Percentiles rank a stretch among this genome's conserved stretches.
phyloP scores from a whole-genome alignment of 2,888 invertebrate genomes.

The Chrysomela aeneicollis region DNA sequence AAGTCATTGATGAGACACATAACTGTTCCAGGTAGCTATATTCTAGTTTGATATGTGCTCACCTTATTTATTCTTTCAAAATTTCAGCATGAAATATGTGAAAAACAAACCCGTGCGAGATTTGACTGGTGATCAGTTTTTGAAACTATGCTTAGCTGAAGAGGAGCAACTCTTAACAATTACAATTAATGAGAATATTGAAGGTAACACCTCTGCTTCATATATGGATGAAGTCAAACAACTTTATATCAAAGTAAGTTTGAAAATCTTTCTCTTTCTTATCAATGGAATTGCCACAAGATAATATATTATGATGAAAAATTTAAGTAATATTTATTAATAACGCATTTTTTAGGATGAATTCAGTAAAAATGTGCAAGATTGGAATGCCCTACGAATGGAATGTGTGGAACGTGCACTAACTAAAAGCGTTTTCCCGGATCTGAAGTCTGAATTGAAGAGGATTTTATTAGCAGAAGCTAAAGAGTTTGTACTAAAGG shows the following conservation, averaged over 20 bases:
- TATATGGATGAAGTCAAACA: conserved; percentile 94
- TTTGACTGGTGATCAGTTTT: conserved; percentile 87
- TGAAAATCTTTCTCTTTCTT: not conserved
- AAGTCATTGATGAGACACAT: conserved; percentile 96
- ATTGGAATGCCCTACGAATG: conserved; percentile 92
- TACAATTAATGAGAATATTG: conserved; percentile 76
- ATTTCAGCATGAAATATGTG: conserved; percentile 81
- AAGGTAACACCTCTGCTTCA: conserved; percentile 77
- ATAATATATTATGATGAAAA: no score
- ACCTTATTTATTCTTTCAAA: conserved; percentile 6
- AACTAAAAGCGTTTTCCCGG: conserved; percentile 87
- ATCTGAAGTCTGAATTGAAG: conserved; percentile 85
- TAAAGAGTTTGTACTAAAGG: conserved; percentile 83
- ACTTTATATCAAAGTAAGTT: conserved; percentile 69
- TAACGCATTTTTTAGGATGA: conserved; percentile 71
- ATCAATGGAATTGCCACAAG: no score
- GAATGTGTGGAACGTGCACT: conserved; percentile 90
- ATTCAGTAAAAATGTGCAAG: conserved; percentile 91
- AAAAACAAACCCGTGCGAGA: conserved; percentile 92
- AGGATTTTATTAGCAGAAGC: conserved; percentile 83
- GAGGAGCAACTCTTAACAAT: conserved; percentile 83
- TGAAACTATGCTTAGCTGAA: conserved; percentile 76
- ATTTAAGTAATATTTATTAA: no score
- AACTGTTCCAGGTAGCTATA: conserved; percentile 71
- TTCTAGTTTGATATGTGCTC: not conserved